phyloP scores from a whole-genome alignment of 2,113 vertebrate genomes.

The Drymodes brunneopygia region DNA sequence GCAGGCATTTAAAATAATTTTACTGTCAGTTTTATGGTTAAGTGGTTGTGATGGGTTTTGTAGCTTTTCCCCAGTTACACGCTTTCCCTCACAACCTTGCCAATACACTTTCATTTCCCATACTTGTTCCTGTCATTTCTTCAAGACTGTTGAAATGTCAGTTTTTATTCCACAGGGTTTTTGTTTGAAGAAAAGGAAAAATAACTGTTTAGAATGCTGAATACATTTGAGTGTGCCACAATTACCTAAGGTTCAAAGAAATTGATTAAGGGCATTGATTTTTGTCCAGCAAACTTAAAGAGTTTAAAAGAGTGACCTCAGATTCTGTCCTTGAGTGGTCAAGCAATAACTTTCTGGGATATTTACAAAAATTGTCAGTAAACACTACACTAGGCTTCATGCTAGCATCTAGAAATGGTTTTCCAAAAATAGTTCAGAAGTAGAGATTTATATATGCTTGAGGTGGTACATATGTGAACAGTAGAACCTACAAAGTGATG shows the following conservation, averaged over 20 bases:
- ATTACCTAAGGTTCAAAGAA: not conserved
- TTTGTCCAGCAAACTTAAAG: not conserved
- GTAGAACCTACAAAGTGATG: not conserved
- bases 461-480: not conserved
- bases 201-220: not conserved
- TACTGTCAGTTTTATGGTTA: not conserved
- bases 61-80: not conserved
- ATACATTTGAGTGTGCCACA: not conserved
- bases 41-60: not conserved
- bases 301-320: not conserved
- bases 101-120: not conserved
- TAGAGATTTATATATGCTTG: not conserved
- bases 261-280: not conserved
- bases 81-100: not conserved
- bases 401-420: not conserved
- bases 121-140: not conserved
- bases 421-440: not conserved
- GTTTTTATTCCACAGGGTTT: not conserved
- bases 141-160: not conserved
- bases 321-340: not conserved
- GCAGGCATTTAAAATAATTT: not conserved
- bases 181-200: not conserved
- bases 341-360: not conserved
- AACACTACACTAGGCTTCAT: not conserved
- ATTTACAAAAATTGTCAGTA: not conserved